Evolutionary conservation across 2,113 vertebrate species (phyloP), one percentile per base, ranked within the genome.

Genomic region (Ranitomeya imitator): DNA sequence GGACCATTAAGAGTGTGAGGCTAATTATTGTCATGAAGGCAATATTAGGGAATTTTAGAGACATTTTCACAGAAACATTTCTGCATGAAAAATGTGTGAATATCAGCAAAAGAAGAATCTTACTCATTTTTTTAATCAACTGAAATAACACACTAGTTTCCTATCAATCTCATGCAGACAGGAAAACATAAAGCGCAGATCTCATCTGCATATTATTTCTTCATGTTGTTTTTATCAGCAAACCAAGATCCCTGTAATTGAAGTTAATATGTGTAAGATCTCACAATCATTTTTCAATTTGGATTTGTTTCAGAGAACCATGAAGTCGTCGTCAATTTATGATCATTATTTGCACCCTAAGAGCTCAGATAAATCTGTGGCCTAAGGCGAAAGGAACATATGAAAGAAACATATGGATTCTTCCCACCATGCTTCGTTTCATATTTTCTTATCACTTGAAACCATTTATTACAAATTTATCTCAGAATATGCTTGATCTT

Each of bases 401-500:
- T 74, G 71, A 74, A 74, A 74, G 71, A 7, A 74, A 74, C 54
- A 57, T 57, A 79, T 57, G 77, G 51, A 79, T 79, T 57, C 77
- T 57, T 26, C 13, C 51, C 23, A 57, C 18, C 19, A 79, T 55
- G 54, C n/a, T 13, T 7, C 52, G 8, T 6, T 57, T 79, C 77
- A 55, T 52, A 23, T 45, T 45, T 74, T 2, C 71, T 74, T 74
- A 74, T 74, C 71, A 45, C 71, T 74, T 37, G 15, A 16, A 74
- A 45, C 71, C 71, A 74, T 74, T 74, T 74, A 37, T 74, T 74
- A 45, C 71, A 74, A 23, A 74, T 74, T 37, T 45, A 74, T 45
- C 31, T 45, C 15, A 74, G 45, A 45, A 37, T 45, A 45, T 45
- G 71, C 9, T 74, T 74, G 15, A 45, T 74, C 26, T 23, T 37